Conservation (phyloP, 2,888 invertebrate species). For the Keiferia lycopersicella region DNA sequence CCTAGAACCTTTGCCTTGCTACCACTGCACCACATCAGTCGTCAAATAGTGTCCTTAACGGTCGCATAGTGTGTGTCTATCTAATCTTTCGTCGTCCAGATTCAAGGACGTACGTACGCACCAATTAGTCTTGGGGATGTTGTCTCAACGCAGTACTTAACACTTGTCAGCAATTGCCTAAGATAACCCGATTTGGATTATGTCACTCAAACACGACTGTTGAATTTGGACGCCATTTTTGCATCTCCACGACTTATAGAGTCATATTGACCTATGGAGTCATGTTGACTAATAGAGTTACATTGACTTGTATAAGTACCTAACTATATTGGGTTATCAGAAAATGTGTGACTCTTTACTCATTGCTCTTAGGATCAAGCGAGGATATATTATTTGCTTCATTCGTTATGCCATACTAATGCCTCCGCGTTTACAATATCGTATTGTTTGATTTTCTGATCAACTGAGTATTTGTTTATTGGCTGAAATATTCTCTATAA, state of each 20-base stretch:
- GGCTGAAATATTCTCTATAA: constrained; percentile 13
- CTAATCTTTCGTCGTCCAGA: background rate
- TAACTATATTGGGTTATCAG: constrained; percentile 50
- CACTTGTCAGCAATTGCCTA: constrained; percentile 28
- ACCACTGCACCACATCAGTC: too few species aligned
- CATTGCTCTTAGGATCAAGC: constrained; percentile 56
- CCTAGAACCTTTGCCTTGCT: too few species aligned
- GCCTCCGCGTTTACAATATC: constrained; percentile 37
- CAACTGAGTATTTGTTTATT: background rate
- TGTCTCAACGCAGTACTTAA: constrained; percentile 36
- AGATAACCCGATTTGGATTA: constrained; percentile 66
- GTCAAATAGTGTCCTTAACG: background rate
- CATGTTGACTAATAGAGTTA: too few species aligned
- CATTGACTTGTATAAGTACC: too few species aligned
- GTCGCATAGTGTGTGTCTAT: background rate
- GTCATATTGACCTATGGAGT: too few species aligned
- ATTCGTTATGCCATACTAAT: constrained; percentile 41
- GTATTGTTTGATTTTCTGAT: background rate
- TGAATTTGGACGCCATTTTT: constrained; percentile 41
- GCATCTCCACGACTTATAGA: too few species aligned
- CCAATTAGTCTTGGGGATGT: constrained; percentile 49
- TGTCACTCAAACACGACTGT: constrained; percentile 60
- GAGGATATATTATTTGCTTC: constrained; percentile 52
- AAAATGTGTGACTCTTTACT: constrained; percentile 65
- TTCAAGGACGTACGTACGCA: constrained; percentile 4